Base-by-base conservation (phyloP, 2,113 vertebrate species). In the Trichechus manatus region DNA sequence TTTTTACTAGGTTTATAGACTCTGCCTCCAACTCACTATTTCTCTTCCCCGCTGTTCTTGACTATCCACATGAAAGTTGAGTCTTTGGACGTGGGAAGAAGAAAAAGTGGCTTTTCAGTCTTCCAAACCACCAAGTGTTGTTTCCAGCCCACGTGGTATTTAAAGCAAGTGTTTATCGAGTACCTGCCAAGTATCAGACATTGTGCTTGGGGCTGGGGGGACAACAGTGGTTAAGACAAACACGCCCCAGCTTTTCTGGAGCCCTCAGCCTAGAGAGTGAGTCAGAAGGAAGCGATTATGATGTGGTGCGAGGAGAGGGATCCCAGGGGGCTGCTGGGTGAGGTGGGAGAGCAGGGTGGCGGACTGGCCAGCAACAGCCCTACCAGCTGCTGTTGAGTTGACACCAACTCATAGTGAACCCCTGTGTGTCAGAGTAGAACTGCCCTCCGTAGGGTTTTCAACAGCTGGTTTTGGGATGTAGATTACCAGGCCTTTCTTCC, bases 291-390 rank as follows among this genome's bases (percentile, higher is more conserved):
- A 77, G 27, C 4, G 11, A 15, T 39, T 50, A 2, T 5, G 0
- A 11, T 10, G 1, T 7, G 0, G 15, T 13, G 0, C 3, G 19
- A 78, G 36, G 53, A n/a, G 4, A n/a, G 53, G n/a, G 31, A 4
- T 0, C 6, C 0, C 3, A 3, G 8, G 1, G 8, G 22, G 11
- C 3, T 7, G 10, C 22, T n/a, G 66, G 66, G 33, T 27, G 19
- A 22, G 8, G 11, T 50, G 22, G 70, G 27, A 0, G 15, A 31
- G 56, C 5, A 31, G 25, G 23, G 39, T 29, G 47, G 53, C 2
- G 6, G 27, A 1, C 42, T 11, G 42, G 29, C 20, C 9, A 1
- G 25, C 0, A 5, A 39, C 42, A 2, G 1, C 0, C 27, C 27
- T 29, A 64, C 63, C 61, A 29, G 63, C 7, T 64, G 63, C 64